phyloP scores from a whole-genome alignment of 2,888 invertebrate genomes.

The Lasioglossum villosulum region DNA sequence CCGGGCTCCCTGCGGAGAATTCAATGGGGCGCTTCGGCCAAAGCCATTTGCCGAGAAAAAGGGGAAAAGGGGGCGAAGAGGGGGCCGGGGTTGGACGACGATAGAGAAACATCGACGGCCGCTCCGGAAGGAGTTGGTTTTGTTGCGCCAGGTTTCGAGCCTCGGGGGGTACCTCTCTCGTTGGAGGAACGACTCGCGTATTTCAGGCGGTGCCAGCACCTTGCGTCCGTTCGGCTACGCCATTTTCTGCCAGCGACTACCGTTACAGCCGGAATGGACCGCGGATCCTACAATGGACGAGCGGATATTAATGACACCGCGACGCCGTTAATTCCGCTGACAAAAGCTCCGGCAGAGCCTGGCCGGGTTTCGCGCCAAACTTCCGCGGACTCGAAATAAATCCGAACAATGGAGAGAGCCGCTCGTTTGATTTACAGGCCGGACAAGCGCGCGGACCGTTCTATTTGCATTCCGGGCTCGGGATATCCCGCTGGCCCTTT shows the following conservation, averaged over 20 bases:
- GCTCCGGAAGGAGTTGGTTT: constrained; percentile 43
- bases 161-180: not conserved
- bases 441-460: not conserved
- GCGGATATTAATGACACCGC: constrained; percentile 2
- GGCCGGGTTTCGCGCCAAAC: not conserved
- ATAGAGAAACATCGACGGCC: constrained; percentile 9
- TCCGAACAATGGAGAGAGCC: not conserved
- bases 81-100: not conserved
- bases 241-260: not conserved
- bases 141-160: not conserved
- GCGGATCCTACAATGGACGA: not conserved
- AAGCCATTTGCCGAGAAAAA: constrained; percentile 53
- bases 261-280: not conserved
- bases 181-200: not conserved
- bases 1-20: constrained; percentile 59
- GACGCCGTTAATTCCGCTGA: not conserved
- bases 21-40: constrained; percentile 63
- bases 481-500: constrained; percentile 6
- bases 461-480: not conserved
- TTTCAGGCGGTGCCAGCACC: not conserved
- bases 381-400: constrained; percentile 3
- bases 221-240: not conserved
- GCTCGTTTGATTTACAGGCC: not conserved
- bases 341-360: not conserved
- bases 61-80: constrained; percentile 13